Evolutionary conservation across 2,113 vertebrate genomes (phyloP), one percentile per base, ranked within the genome.

Genomic region (Otolemur garnettii): DNA sequence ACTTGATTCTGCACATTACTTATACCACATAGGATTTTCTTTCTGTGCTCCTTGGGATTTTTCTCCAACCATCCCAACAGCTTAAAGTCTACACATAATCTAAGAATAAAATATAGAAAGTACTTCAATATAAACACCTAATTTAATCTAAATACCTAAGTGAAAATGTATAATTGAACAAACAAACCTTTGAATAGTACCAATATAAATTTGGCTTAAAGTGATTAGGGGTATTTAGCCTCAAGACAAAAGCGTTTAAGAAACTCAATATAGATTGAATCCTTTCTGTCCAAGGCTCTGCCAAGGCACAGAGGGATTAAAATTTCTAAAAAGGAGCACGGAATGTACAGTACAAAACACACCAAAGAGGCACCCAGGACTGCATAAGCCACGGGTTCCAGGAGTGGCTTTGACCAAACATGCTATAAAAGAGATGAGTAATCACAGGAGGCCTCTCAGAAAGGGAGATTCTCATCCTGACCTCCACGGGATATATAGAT

Each of bases 151-250:
- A 93, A 81, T 60, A 42, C 45, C 28, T 82, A 81, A 64, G 60
- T 24, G 22, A 62, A 87, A 95, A 92, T 87, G 35, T 60, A 9
- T n/a, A 92, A 82, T 13, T 59, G 35, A 94, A 50, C 74, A 95
- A 30, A 42, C 30, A 75, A 68, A 55, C 11, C 15, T 92, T 59
- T 87, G 6, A 64, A 57, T 82, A 57, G 24, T 89, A 42, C 38
- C 21, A 92, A 72, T 57, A 72, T 68, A 45, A 60, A 38, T 59
- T 95, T 74, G 28, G 35, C 79, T 91, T 95, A 33, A 96, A 30
- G 5, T 62, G 53, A 87, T 89, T 22, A 78, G 57, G n/a, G 38
- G 24, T 64, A 84, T 91, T 74, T 87, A 80, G 33, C 64, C 26
- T 94, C 45, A 71, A 93, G 57, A 79, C 8, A 42, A 94, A 53